Percentiles rank a stretch among this genome's conserved stretches.
Evolutionary conservation across 2,888 invertebrate species (phyloP).

Genomic region (Sicus ferrugineus): DNA sequence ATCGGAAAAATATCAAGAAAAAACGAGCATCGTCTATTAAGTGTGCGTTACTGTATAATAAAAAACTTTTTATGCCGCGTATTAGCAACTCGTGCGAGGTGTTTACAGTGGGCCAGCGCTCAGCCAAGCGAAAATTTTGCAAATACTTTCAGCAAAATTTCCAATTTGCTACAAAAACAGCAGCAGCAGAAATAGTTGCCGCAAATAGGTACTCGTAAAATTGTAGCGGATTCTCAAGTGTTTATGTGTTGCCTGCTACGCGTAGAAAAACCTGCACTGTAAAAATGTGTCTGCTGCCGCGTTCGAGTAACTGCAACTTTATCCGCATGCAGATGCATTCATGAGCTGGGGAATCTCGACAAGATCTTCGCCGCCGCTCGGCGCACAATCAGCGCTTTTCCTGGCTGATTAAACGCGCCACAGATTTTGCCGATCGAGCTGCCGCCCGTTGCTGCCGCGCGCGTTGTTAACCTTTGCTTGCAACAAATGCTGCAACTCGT

Average conservation of each 20-base stretch:
- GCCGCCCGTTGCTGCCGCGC: not conserved
- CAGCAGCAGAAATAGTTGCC: not conserved
- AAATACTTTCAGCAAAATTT: not conserved
- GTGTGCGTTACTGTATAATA: not conserved
- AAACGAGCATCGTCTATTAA: not conserved
- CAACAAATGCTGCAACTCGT: conserved; percentile 21
- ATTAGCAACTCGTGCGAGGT: no score
- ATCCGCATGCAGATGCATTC: conserved; percentile 23
- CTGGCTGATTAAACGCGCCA: conserved; percentile 36
- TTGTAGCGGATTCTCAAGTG: not conserved
- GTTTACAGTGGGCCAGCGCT: no score
- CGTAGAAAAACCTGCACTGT: not conserved
- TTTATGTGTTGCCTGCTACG: not conserved
- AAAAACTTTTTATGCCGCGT: not conserved
- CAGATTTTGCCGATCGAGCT: conserved; percentile 16
- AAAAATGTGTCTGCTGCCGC: conserved; percentile 18
- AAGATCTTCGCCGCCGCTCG: conserved; percentile 18
- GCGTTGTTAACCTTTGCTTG: not conserved
- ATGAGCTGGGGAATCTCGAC: conserved; percentile 28
- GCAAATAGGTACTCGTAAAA: not conserved
- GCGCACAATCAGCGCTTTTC: conserved; percentile 35
- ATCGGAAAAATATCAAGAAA: conserved; percentile 21
- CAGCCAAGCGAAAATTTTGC: not conserved
- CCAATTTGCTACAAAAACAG: not conserved
- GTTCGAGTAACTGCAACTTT: conserved; percentile 8